phyloP scores from a whole-genome alignment of 2,888 invertebrate species.

The Dyspetes luteomarginatus region DNA sequence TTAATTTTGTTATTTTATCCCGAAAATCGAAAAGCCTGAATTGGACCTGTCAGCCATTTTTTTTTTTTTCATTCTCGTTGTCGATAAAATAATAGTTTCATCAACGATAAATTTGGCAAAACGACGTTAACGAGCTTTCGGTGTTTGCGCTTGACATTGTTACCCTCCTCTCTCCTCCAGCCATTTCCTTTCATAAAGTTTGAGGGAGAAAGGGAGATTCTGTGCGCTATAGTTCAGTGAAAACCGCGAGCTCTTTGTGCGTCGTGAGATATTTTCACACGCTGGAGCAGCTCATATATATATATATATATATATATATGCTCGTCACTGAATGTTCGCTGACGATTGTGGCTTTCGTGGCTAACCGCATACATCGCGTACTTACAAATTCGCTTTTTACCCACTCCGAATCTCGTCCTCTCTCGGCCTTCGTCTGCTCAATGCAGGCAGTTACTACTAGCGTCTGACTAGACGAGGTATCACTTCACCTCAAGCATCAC shows the following conservation, averaged over 20 bases:
- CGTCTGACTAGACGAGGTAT: no score
- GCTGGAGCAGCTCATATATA: not conserved
- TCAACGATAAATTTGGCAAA: slow-evolving; percentile 4
- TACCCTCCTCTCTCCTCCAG: not conserved
- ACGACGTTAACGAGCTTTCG: no score
- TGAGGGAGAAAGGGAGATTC: not conserved
- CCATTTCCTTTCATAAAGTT: not conserved
- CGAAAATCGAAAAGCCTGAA: no score
- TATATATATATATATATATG: no score
- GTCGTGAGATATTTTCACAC: not conserved
- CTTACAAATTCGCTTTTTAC: not conserved
- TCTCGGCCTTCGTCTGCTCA: not conserved
- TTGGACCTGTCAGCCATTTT: no score
- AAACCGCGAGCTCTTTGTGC: not conserved
- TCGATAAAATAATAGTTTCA: not conserved
- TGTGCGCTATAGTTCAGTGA: not conserved
- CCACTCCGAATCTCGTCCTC: not conserved
- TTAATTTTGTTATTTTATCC: no score
- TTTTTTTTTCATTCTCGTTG: not conserved
- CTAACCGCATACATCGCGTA: not conserved
- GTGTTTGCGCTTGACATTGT: not conserved
- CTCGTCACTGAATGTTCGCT: not conserved
- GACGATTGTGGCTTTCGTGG: not conserved
- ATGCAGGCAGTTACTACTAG: no score
- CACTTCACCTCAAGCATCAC: no score